Base-by-base conservation (phyloP, 2,888 invertebrate species). In the Phaonia tiefii region DNA sequence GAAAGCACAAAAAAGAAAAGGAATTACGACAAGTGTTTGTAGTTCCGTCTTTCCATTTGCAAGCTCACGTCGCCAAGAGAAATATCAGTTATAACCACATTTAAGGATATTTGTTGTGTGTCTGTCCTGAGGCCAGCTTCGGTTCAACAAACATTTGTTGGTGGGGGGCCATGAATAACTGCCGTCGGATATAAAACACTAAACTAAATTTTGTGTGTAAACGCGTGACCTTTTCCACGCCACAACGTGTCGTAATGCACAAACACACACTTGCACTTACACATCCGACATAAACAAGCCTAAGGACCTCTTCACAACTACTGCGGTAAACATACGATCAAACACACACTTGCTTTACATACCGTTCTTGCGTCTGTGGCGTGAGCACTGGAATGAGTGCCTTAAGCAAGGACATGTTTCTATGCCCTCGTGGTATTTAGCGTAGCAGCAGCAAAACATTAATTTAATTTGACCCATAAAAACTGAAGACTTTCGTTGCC, bases 401-500 rank as follows among this genome's bases (percentile, higher is more conserved):
- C 42, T 63, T 3, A 11, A 42, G 63, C 63, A 63, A 63, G 63
- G 63, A 63, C 63, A 63, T 63, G 63, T 37, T 60, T 60, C 31
- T 37, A 39, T 63, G 20, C 13, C 42, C 13, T 42, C 20, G 39
- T 63, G 63, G 42, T 22, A 7, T 63, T 42, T 42, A 63, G 42
- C 63, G 15, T 54, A 71, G 17, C 39, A 56, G 22, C 10, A 49
- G 13, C 13, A 51, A 56, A n/a, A n/a, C 46, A 69, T 72, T 74
- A 77, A 71, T 71, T 77, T 71, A 67, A 37, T 75, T 10, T 80
- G 77, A 72, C 74, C 78, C 71, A 78, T 69, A 78, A 76, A 81
- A 56, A 49, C n/a, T 72, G 63, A 3, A 10, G 63, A 11, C 39
- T 42, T 42, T 11, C 1, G 3, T 1, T 51, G 51, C 13, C 51